phyloP scores from a whole-genome alignment of 2,113 vertebrate genomes.

The Loxodonta africana region DNA sequence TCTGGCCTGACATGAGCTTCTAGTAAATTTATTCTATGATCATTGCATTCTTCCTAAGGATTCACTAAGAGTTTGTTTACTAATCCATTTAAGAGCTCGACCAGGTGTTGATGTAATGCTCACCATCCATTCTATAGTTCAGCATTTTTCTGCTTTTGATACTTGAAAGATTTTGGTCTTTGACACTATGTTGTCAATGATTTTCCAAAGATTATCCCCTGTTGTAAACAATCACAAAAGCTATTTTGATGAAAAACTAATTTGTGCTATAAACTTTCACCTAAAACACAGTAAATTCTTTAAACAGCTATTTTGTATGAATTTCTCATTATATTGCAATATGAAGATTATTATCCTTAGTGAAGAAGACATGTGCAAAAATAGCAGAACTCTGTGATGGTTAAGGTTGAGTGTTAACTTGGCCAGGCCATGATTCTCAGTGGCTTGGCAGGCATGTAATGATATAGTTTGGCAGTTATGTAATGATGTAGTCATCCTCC shows the following conservation, averaged over 20 bases:
- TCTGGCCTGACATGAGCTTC: constrained; percentile 8
- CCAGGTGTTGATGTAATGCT: neutral
- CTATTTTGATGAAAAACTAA: neutral
- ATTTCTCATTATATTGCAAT: neutral
- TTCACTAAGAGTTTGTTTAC: constrained; percentile 42
- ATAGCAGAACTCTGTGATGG: neutral
- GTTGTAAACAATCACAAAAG: neutral
- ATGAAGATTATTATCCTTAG: neutral
- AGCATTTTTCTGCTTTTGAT: neutral
- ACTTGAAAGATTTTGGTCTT: constrained; percentile 2
- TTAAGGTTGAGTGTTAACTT: too few relatives aligned
- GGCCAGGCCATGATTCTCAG: too few relatives aligned
- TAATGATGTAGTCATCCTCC: too few relatives aligned
- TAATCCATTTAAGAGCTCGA: constrained; percentile 8
- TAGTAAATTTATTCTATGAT: constrained; percentile 50
- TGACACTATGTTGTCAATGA: neutral
- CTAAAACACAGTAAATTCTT: too few relatives aligned
- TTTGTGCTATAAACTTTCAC: too few relatives aligned
- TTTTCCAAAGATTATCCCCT: neutral
- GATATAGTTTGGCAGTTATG: too few relatives aligned
- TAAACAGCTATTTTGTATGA: neutral
- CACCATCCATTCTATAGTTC: neutral
- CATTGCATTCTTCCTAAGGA: constrained; percentile 57
- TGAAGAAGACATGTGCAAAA: neutral
- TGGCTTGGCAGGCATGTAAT: too few relatives aligned